Evolutionary conservation across 2,888 invertebrate genomes (phyloP).

Genomic region (Aspidapion aeneum): DNA sequence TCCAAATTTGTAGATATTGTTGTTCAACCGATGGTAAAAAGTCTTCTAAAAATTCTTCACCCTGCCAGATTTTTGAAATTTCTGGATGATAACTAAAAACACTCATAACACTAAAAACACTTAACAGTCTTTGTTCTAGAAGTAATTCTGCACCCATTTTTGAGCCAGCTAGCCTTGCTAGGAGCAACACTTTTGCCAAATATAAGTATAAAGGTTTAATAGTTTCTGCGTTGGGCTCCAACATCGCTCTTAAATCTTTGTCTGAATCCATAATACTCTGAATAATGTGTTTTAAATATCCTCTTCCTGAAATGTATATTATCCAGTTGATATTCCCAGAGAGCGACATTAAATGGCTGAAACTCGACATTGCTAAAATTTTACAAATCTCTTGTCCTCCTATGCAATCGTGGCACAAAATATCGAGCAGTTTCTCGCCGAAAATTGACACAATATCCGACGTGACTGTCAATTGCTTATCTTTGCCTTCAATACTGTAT

Average conservation of each 20-base stretch:
- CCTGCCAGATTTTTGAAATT: slow-evolving; percentile 42
- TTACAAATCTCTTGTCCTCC: slow-evolving; percentile 87
- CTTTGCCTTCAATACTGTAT: slow-evolving; percentile 43
- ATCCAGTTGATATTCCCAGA: slow-evolving; percentile 68
- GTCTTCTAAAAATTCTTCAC: slow-evolving; percentile 37
- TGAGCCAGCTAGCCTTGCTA: slow-evolving; percentile 65
- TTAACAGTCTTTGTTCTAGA: slow-evolving; percentile 57
- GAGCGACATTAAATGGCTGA: slow-evolving; percentile 74
- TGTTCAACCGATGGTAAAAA: slow-evolving; percentile 63
- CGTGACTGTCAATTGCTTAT: slow-evolving; percentile 44
- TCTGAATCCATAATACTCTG: slow-evolving; percentile 77
- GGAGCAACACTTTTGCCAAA: slow-evolving; percentile 81
- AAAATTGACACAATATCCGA: slow-evolving; percentile 67
- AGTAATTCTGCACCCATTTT: slow-evolving; percentile 64
- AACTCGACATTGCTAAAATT: slow-evolving; percentile 80
- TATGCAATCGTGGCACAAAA: slow-evolving; percentile 81
- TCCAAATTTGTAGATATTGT: slow-evolving; percentile 78
- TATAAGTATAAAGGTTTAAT: slow-evolving; percentile 80
- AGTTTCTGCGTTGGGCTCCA: slow-evolving; percentile 57
- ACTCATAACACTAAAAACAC: slow-evolving; percentile 63
- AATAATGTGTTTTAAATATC: slow-evolving; percentile 79
- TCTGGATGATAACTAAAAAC: slow-evolving; percentile 75
- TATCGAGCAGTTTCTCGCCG: slow-evolving; percentile 77
- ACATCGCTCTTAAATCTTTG: slow-evolving; percentile 59
- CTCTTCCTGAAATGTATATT: slow-evolving; percentile 57